Base-by-base conservation (phyloP, 2,888 invertebrate species). In the Eudemis profundana region DNA sequence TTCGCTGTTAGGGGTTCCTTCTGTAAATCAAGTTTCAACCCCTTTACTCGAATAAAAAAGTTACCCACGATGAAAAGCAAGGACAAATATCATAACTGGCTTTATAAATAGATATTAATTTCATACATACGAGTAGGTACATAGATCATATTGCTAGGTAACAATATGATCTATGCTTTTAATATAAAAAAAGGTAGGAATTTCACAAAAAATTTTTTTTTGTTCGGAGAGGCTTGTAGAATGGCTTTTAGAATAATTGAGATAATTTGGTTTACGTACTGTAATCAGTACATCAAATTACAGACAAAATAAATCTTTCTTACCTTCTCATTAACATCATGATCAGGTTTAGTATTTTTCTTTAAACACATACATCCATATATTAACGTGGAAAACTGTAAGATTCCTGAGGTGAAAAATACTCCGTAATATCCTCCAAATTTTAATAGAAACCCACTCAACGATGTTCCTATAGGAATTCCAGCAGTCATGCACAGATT, bases 401-500 rank as follows among this genome's bases (percentile, higher is more conserved):
- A 79, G 0, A 71, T 29, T 29, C 78, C 84, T n/a, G 90, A 82
- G 5, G 83, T 72, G 0, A 75, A 64, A 67, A 93, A 92, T 7
- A 92, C 77, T 14, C 91, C 91, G 66, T 90, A 92, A 69, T 89
- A 93, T 0, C 92, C 92, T 70, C 81, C 81, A 19, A 81, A 27
- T 29, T 86, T 85, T 15, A 92, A 69, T 14, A 94, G 74, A 12
- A 93, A 82, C 0, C 94, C 94, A 72, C 93, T 93, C 4, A 93
- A 71, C 0, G 93, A 90, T 1, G 93, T 91, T 0, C 94, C 94
- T 2, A 94, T 72, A 0, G 94, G 93, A 17, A 93, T 85, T 0
- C 94, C 93, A 10, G 93, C 85, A 47, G 94, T 94, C 74, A 93
- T 82, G 76, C 94, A 93, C 14, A 94, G 82, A 74, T 94, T 94